Conservation (phyloP, 2,888 invertebrate genomes). For the Pedicia rivosa region DNA sequence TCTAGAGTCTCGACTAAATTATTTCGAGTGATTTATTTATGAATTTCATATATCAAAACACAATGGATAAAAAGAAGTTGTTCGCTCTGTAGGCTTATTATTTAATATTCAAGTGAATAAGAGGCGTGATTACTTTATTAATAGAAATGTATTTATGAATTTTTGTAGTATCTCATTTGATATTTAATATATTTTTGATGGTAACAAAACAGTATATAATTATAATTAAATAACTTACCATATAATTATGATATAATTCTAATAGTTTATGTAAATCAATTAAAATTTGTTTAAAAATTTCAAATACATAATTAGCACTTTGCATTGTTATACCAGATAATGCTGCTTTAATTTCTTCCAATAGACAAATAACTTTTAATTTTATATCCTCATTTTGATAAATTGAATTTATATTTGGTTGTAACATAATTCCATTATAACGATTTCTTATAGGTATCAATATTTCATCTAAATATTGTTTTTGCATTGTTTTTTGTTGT, state of each 20-base stretch:
- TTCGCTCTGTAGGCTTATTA: too few species aligned
- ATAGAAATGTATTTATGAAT: too few species aligned
- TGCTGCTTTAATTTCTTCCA: constrained; percentile 8
- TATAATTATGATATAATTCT: constrained; percentile 8
- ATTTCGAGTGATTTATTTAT: too few species aligned
- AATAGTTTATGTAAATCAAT: constrained; percentile 6
- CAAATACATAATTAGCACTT: constrained; percentile 5
- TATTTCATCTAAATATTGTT: constrained; percentile 9
- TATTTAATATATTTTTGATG: neutral
- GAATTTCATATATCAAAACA: too few species aligned
- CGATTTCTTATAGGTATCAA: constrained; percentile 5
- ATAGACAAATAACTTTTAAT: constrained; percentile 1
- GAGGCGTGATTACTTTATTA: too few species aligned
- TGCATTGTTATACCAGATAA: constrained; percentile 1
- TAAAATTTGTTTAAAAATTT: constrained; percentile 7
- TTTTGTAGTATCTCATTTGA: neutral
- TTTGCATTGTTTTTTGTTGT: constrained; percentile 2
- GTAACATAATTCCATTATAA: constrained; percentile 2
- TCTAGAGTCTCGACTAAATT: too few species aligned
- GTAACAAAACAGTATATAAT: neutral
- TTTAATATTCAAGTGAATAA: too few species aligned
- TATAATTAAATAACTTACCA: neutral
- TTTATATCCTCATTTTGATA: constrained; percentile 4
- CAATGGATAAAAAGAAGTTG: too few species aligned
- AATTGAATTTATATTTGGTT: constrained; percentile 2